phyloP scores from a whole-genome alignment of 2,113 vertebrate species.

The Melanotaenia duboulayi region DNA sequence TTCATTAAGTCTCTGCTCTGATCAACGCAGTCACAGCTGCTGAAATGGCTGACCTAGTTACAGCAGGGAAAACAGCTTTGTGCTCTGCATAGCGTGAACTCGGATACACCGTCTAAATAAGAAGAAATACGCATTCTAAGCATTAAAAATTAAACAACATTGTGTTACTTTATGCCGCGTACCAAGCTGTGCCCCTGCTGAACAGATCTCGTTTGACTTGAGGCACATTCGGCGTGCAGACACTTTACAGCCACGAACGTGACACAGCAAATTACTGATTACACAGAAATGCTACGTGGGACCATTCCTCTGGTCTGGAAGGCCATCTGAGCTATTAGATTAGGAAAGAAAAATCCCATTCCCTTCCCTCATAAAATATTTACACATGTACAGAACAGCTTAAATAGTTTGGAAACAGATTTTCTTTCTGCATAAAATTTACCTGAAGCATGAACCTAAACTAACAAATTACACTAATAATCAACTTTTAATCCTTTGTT shows the following conservation, averaged over 20 bases:
- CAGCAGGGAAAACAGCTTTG: conserved; percentile 21
- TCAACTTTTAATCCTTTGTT: too few species aligned
- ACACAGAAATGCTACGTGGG: not conserved
- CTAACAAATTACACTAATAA: not conserved
- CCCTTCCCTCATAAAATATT: not conserved
- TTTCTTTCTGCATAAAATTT: not conserved
- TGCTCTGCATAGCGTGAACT: conserved; percentile 2
- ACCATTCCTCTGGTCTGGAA: not conserved
- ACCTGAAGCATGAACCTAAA: not conserved
- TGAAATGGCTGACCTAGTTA: conserved; percentile 50
- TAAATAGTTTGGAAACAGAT: not conserved
- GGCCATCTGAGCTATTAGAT: not conserved
- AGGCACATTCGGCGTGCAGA: not conserved
- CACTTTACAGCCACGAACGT: not conserved
- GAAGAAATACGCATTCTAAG: not conserved
- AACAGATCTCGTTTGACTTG: not conserved
- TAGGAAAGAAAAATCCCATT: not conserved
- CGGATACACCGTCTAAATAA: not conserved
- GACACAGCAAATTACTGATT: conserved; percentile 6
- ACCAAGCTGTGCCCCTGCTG: not conserved
- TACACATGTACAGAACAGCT: not conserved
- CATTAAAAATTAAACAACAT: not conserved
- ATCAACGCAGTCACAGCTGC: conserved; percentile 49
- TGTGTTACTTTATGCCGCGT: not conserved
- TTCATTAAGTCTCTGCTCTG: conserved; percentile 48